Conservation (phyloP, 2,888 invertebrate genomes). For the Eupithecia exiguata region DNA sequence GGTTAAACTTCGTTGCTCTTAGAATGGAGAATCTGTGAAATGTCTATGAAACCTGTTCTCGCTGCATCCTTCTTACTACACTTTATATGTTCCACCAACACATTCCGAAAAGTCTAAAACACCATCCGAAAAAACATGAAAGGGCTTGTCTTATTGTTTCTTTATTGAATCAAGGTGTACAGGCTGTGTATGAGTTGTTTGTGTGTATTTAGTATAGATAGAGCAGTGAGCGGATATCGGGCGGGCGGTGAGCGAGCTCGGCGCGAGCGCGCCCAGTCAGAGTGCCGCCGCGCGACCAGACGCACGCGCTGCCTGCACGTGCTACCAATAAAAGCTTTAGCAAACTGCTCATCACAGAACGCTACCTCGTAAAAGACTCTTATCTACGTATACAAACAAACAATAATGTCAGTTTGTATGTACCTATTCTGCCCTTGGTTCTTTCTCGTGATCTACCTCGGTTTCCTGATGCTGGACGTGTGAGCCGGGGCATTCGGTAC, state of each 20-base stretch:
- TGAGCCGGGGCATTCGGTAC: slow-evolving; percentile 62
- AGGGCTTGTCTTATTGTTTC: slow-evolving; percentile 38
- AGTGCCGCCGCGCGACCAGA: slow-evolving; percentile 82
- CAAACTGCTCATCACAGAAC: slow-evolving; percentile 70
- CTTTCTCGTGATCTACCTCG: slow-evolving; percentile 86
- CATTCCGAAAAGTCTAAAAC: slow-evolving; percentile 4
- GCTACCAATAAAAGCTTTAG: slow-evolving; percentile 53
- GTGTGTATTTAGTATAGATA: slow-evolving; percentile 66
- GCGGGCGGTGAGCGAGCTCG: slow-evolving; percentile 73
- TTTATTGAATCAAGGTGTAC: slow-evolving; percentile 76
- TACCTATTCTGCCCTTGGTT: slow-evolving; percentile 88
- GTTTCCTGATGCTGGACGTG: slow-evolving; percentile 86
- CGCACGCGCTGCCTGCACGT: slow-evolving; percentile 80
- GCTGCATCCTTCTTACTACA: background rate
- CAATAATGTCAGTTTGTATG: slow-evolving; percentile 84
- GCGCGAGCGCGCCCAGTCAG: slow-evolving; percentile 82
- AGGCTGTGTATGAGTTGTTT: slow-evolving; percentile 61
- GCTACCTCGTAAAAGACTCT: slow-evolving; percentile 54
- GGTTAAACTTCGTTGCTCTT: background rate
- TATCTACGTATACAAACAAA: slow-evolving; percentile 54
- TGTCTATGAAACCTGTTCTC: background rate
- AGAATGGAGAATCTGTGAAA: background rate
- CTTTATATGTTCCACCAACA: background rate
- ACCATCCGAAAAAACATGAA: slow-evolving; percentile 4
- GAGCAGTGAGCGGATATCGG: slow-evolving; percentile 75